These are phyloP conservation scores for Mus musculus DNA, from an alignment of 2,113 vertebrate species.

Conservation along the genomic window GRCm39 chr14:56880001-56880500, in stretches of 20 bases:
- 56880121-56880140: too few relatives aligned
- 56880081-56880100: neutral
- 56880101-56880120: neutral
- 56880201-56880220: too few relatives aligned
- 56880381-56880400: neutral
- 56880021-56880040: neutral
- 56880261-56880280: too few relatives aligned
- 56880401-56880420: neutral
- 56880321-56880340: neutral
- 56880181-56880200: too few relatives aligned
- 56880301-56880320: neutral
- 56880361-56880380: neutral
- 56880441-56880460: neutral
- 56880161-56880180: too few relatives aligned
- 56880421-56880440: neutral
- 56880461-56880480: neutral
- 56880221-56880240: too few relatives aligned
- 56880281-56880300: neutral
- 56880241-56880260: too few relatives aligned
- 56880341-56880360: neutral
- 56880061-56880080: neutral
- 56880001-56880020: neutral
- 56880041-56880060: conserved; percentile 14
- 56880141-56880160: too few relatives aligned
- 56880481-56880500: neutral